Evolutionary conservation across 2,113 vertebrate genomes (phyloP), one percentile per base, ranked within the genome.

Genomic region (Antennarius striatus): DNA sequence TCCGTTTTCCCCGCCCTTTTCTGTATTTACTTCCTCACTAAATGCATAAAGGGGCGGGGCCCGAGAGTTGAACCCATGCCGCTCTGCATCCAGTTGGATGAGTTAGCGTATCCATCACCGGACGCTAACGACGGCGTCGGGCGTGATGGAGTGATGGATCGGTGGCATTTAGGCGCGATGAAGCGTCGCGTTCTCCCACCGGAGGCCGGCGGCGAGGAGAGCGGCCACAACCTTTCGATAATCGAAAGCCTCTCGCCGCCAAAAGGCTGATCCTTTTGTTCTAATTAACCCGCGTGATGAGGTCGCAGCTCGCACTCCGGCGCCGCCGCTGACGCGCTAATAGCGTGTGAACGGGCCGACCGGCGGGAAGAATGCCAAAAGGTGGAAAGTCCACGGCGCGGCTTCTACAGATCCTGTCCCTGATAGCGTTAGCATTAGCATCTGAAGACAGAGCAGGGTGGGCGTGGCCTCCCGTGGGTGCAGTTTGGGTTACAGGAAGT

Each of bases 251-350:
- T 85, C 73, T 81, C 79, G 79, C 68, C 71, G 4, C 58, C 55
- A 77, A 77, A 87, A 88, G 84, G 75, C 84, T 77, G 79, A 80
- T 86, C 85, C 83, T 79, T 90, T 91, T 92, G 88, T 92, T 92
- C 91, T 92, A 91, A 92, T 92, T 91, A 92, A 92, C 91, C 91
- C 82, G 63, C 78, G 73, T 84, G 88, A 91, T 91, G 92, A 91
- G 91, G 89, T 93, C 88, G 85, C 71, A 7, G 65, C 82, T 83
- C 67, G 48, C 71, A 71, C 71, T 75, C 79, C 10, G 60, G 74
- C 77, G 15, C 42, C 50, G 29, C 81, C 64, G 30, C 60, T 49
- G 73, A 71, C 62, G 85, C 86, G 86, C 85, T 89, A 89, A 88
- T 88, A 86, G 86, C 74, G 78, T 83, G 58, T 71, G 84, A 87